phyloP scores from a whole-genome alignment of 2,113 vertebrate species.

The Bos indicus region DNA sequence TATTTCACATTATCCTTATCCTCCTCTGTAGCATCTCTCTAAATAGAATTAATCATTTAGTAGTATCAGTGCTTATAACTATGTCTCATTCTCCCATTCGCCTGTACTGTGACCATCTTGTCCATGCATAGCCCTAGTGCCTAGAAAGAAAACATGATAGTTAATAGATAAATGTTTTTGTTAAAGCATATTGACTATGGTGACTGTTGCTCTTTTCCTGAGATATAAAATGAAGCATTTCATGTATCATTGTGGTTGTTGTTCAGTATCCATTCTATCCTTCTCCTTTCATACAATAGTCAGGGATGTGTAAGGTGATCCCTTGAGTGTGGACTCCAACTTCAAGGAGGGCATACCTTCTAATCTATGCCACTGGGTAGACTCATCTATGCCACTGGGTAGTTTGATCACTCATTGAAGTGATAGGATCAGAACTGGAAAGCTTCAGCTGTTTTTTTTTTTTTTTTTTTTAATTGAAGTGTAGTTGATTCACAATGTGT shows the following conservation, averaged over 20 bases:
- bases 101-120: background rate
- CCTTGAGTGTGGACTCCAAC: background rate
- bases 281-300: background rate
- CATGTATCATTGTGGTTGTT: background rate
- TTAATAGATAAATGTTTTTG: background rate
- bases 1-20: background rate
- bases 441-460: background rate
- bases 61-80: background rate
- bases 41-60: background rate
- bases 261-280: background rate
- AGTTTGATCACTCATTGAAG: background rate
- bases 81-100: background rate
- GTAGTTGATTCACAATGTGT: background rate
- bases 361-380: background rate
- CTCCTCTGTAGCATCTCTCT: background rate
- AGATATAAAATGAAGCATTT: background rate
- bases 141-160: background rate
- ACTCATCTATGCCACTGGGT: background rate
- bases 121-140: background rate
- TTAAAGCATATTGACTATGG: background rate
- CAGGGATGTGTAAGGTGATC: background rate
- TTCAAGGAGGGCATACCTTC: background rate
- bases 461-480: background rate
- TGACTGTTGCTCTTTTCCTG: background rate
- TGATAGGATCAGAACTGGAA: background rate